phyloP scores from a whole-genome alignment of 1,140 invertebrate species.

The Heterodera carotae region DNA sequence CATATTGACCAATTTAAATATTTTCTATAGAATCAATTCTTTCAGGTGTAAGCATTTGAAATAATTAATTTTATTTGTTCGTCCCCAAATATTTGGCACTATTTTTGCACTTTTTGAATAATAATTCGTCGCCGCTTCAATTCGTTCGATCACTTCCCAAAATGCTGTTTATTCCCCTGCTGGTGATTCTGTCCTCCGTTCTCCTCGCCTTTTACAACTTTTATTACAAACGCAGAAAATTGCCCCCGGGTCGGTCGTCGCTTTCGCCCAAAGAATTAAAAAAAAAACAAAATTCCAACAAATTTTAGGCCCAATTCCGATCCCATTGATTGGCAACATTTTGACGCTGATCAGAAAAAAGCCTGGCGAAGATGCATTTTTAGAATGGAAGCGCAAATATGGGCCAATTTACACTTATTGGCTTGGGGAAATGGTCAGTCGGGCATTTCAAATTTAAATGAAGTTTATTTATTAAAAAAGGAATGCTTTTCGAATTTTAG shows the following conservation, averaged over 20 bases:
- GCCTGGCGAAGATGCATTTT: slow-evolving; percentile 36
- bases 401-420: slow-evolving; percentile 44
- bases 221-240: slow-evolving; percentile 28
- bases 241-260: slow-evolving; percentile 22
- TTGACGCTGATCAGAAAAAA: slow-evolving; percentile 26
- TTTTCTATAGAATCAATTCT: too few species aligned
- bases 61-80: background rate
- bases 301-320: slow-evolving; percentile 33
- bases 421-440: slow-evolving; percentile 29
- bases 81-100: too few species aligned
- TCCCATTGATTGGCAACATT: slow-evolving; percentile 37
- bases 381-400: slow-evolving; percentile 36
- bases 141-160: background rate
- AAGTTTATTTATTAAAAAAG: background rate
- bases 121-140: too few species aligned
- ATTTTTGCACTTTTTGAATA: too few species aligned
- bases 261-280: too few species aligned
- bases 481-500: background rate
- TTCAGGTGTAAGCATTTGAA: too few species aligned
- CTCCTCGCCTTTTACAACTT: slow-evolving; percentile 26
- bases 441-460: background rate
- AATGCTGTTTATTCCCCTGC: background rate
- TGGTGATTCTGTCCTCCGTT: background rate
- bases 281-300: background rate
- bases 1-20: too few species aligned